Evolutionary conservation across 2,888 invertebrate genomes (phyloP).

Genomic region (Dexiosoma caninum): DNA sequence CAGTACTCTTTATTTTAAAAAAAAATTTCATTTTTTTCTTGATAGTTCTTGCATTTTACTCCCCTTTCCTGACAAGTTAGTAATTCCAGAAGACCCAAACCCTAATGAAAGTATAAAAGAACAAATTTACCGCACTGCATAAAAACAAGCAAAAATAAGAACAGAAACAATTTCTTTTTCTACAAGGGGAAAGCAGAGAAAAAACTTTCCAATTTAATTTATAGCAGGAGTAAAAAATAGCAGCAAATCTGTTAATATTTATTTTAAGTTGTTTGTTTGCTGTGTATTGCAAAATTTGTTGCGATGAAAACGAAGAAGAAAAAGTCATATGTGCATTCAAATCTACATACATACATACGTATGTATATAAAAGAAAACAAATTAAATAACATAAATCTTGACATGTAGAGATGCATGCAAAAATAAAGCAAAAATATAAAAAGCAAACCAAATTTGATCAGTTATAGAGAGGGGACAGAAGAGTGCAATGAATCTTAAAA

Average conservation of each 20-base stretch:
- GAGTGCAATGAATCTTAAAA: neutral
- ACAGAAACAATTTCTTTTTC: slow-evolving; percentile 1
- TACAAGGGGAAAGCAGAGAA: neutral
- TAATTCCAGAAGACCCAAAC: too few relatives aligned
- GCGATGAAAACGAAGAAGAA: slow-evolving; percentile 1
- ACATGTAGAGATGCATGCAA: slow-evolving; percentile 22
- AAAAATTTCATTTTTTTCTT: too few relatives aligned
- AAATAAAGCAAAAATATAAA: neutral
- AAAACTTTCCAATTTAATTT: slow-evolving; percentile 61
- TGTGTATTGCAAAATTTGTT: slow-evolving; percentile 6
- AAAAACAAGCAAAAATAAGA: slow-evolving; percentile 6
- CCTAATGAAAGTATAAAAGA: neutral
- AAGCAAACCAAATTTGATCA: neutral
- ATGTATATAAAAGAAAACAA: slow-evolving; percentile 1
- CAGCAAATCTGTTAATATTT: slow-evolving; percentile 60
- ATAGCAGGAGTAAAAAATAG: slow-evolving; percentile 44
- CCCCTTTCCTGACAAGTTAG: too few relatives aligned
- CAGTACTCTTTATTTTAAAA: too few relatives aligned
- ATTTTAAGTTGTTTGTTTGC: slow-evolving; percentile 41
- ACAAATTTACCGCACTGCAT: neutral
- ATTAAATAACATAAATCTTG: slow-evolving; percentile 39
- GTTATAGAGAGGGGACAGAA: neutral
- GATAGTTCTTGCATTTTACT: too few relatives aligned
- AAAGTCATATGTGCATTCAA: neutral
- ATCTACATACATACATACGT: too few relatives aligned